Base-by-base conservation (phyloP, 2,888 invertebrate species). In the Drosophila paucipuncta region DNA sequence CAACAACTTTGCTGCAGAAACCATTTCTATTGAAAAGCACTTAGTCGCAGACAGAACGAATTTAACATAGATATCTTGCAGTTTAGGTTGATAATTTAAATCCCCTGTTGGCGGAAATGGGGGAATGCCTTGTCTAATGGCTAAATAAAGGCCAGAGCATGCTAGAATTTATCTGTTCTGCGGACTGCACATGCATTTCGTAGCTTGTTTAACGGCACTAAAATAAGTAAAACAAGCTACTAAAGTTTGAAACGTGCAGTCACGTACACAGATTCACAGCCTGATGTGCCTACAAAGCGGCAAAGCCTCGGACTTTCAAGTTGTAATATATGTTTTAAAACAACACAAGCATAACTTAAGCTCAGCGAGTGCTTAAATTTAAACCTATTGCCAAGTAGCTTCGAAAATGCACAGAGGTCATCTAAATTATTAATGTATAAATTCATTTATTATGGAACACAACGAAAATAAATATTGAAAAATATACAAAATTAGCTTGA, bases 151-250 rank as follows among this genome's bases (percentile, higher is more conserved):
- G 55, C 59, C 49, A 43, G 33, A 35, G 47, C 47, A 69, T 65
- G 69, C 30, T 28, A 53, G 59, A 41, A 60, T 68, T 76, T 18
- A 47, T 41, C 31, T 47, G 35, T 22, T 82, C 13, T 71, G 54
- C 70, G 64, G 55, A 63, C 71, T 87, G 85, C 84, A 84, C 76
- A 85, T 84, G 90, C 84, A 84, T 87, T 84, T 87, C 82, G 73
- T 72, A 85, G 79, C 79, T 72, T 73, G 85, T 76, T 73, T 78
- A 85, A 84, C 85, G 90, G 83, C 28, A 37, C 62, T 53, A 73
- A 89, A 87, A 82, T 68, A 70, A 82, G 63, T 75, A 59, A 72
- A 82, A 73, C 66, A 73, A 70, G 63, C 68, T 47, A 57, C 69
- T 55, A 31, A 57, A 78, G 58, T 64, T 74, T 68, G 43, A 73